Evolutionary conservation across 2,888 invertebrate genomes (phyloP).

Genomic region (Phoenoteleia sp.): DNA sequence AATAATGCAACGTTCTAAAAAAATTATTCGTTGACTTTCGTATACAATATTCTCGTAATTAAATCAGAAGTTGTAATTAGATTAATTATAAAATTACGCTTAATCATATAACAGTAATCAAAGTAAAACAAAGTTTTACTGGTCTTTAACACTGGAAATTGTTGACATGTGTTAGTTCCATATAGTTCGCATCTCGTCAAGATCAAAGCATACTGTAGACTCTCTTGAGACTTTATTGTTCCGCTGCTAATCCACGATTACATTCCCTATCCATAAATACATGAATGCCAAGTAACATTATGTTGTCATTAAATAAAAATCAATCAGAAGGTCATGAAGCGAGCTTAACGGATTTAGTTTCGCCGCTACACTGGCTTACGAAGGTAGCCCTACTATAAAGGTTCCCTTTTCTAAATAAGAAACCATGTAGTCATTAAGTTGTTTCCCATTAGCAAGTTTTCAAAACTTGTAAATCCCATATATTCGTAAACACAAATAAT

Average conservation of each 20-base stretch:
- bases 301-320: conserved; percentile 87
- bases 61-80: no score
- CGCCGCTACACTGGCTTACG: conserved; percentile 84
- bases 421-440: conserved; percentile 73
- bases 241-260: conserved; percentile 79
- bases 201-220: conserved; percentile 72
- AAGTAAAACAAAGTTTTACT: conserved; percentile 37
- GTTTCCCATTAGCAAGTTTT: no score
- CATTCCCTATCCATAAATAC: conserved; percentile 82
- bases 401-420: conserved; percentile 66
- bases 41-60: no score
- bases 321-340: conserved; percentile 86
- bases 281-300: conserved; percentile 81
- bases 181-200: conserved; percentile 61
- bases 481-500: no score
- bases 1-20: no score
- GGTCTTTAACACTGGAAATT: conserved; percentile 55
- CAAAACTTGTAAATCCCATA: no score
- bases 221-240: conserved; percentile 81
- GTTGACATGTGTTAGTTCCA: conserved; percentile 68
- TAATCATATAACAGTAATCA: no score
- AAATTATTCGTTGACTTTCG: no score
- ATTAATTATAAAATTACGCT: no score
- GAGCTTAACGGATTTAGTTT: conserved; percentile 86
- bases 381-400: conserved; percentile 76